These are phyloP conservation scores for Lasioglossum leucozonium DNA, from an alignment of 2,888 invertebrate genomes.

Conservation along the genomic window DNA sequence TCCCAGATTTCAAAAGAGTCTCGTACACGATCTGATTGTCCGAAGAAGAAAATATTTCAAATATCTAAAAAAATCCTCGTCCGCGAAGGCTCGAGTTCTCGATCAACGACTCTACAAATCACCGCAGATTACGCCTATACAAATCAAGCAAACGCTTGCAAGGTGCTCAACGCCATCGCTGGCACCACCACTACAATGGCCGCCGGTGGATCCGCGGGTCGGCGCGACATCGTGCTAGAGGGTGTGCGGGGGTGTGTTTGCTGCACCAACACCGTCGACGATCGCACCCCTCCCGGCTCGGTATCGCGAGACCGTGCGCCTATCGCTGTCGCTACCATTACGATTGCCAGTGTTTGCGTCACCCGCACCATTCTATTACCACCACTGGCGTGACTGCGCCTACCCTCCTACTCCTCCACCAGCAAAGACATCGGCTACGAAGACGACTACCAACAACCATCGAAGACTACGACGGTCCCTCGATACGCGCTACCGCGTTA, in stretches of 20 bases:
- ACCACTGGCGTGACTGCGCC: slow-evolving; percentile 11
- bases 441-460: not conserved
- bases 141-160: not conserved
- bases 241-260: not conserved
- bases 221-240: not conserved
- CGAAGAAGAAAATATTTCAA: not conserved
- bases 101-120: no score
- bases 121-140: not conserved
- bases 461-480: not conserved
- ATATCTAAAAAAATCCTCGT: not conserved
- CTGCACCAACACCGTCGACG: slow-evolving; percentile 21
- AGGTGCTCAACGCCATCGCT: not conserved
- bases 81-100: not conserved
- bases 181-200: slow-evolving; percentile 10
- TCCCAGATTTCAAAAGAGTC: no score
- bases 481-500: slow-evolving; percentile 28
- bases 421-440: not conserved
- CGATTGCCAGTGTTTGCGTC: slow-evolving; percentile 35
- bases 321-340: slow-evolving; percentile 27
- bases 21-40: no score
- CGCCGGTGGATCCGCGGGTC: not conserved
- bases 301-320: slow-evolving; percentile 34
- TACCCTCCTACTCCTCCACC: slow-evolving; percentile 1
- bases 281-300: not conserved
- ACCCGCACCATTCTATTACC: slow-evolving; percentile 14